phyloP scores from a whole-genome alignment of 2,888 invertebrate genomes.

The Syritta pipiens region DNA sequence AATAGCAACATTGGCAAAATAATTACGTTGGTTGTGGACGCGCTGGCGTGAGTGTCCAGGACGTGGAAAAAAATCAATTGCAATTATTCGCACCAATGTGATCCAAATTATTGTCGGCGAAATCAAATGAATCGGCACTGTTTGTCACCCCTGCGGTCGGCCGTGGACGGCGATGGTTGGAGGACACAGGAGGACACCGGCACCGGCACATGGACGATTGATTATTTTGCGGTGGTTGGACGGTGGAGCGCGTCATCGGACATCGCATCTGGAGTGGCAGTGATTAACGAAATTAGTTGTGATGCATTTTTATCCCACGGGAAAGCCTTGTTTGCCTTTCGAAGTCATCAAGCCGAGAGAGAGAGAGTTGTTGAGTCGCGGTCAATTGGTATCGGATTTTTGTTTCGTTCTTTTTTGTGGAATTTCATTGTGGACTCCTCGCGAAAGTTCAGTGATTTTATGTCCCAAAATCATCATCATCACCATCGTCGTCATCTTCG shows the following conservation, averaged over 20 bases:
- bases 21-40: slow-evolving; percentile 35
- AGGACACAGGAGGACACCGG: background rate
- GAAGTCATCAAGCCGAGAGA: slow-evolving; percentile 14
- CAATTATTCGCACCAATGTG: slow-evolving; percentile 69
- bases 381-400: slow-evolving; percentile 18
- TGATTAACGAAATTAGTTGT: slow-evolving; percentile 64
- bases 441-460: slow-evolving; percentile 7
- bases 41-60: background rate
- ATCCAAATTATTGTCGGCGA: slow-evolving; percentile 69
- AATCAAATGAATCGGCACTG: slow-evolving; percentile 68
- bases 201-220: slow-evolving; percentile 67
- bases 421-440: background rate
- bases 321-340: slow-evolving; percentile 26
- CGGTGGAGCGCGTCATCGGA: slow-evolving; percentile 53
- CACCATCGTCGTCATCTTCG: too few relatives aligned
- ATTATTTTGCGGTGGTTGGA: slow-evolving; percentile 53
- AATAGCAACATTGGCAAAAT: slow-evolving; percentile 67
- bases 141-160: slow-evolving; percentile 56
- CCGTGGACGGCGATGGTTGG: background rate
- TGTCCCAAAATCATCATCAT: background rate
- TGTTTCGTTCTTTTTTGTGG: slow-evolving; percentile 7
- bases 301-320: slow-evolving; percentile 65
- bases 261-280: slow-evolving; percentile 50
- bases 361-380: slow-evolving; percentile 13
- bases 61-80: slow-evolving; percentile 64